Conservation (phyloP, 2,888 invertebrate genomes). For the Griposia aprilina region DNA sequence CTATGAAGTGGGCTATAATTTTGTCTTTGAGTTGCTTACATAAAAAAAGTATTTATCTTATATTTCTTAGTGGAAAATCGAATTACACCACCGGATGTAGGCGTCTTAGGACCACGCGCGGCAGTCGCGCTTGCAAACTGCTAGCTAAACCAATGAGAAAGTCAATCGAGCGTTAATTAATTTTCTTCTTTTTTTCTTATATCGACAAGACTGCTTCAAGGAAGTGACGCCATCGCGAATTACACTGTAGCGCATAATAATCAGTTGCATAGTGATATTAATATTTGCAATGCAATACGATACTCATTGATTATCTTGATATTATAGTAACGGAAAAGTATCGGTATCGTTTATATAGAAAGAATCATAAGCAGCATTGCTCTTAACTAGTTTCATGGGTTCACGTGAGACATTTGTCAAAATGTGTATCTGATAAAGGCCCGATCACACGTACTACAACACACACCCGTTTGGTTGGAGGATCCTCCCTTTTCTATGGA, state of each 20-base stretch:
- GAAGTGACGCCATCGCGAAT: constrained; percentile 1
- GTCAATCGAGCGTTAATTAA: not conserved
- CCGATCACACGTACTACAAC: too few relatives aligned
- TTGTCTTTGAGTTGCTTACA: too few relatives aligned
- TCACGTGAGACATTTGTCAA: not conserved
- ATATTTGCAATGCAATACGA: constrained; percentile 11
- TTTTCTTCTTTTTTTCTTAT: not conserved
- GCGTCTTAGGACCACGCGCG: too few relatives aligned
- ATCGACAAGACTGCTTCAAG: not conserved
- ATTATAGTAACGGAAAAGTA: not conserved
- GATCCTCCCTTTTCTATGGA: too few relatives aligned
- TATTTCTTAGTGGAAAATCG: too few relatives aligned
- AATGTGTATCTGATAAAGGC: too few relatives aligned
- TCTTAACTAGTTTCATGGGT: not conserved
- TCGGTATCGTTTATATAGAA: not conserved
- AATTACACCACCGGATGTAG: too few relatives aligned
- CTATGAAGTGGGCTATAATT: too few relatives aligned
- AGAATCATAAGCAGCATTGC: not conserved
- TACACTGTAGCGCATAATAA: constrained; percentile 18
- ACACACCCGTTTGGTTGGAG: too few relatives aligned
- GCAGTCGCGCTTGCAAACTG: too few relatives aligned
- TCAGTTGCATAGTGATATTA: not conserved
- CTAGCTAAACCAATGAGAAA: not conserved
- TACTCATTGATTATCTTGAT: constrained; percentile 7
- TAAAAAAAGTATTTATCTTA: too few relatives aligned